phyloP scores from a whole-genome alignment of 2,113 vertebrate species.

The Egretta garzetta region DNA sequence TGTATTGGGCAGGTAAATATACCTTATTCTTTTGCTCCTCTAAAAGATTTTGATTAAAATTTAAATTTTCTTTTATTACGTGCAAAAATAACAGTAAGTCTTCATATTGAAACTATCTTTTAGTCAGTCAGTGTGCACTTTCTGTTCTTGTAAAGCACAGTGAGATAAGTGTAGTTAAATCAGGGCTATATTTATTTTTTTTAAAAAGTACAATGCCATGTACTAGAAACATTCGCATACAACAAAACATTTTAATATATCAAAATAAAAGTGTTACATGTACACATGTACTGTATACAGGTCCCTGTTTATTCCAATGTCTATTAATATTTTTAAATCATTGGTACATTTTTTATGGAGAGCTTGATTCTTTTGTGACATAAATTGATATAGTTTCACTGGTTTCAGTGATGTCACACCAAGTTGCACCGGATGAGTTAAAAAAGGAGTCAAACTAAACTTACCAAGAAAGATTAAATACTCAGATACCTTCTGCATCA shows the following conservation, averaged over 20 bases:
- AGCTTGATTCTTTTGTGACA: not conserved
- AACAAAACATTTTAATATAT: not conserved
- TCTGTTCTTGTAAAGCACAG: not conserved
- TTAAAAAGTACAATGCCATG: not conserved
- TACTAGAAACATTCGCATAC: not conserved
- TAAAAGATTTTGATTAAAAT: not conserved
- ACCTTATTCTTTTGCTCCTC: not conserved
- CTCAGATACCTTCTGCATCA: not conserved
- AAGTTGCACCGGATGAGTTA: not conserved
- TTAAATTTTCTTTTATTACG: not conserved
- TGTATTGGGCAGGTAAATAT: not conserved
- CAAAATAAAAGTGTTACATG: not conserved
- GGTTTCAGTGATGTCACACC: not conserved
- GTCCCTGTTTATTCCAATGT: not conserved
- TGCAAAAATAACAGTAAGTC: not conserved
- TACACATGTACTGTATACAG: not conserved
- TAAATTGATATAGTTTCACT: not conserved
- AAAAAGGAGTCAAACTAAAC: not conserved
- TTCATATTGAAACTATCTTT: not conserved
- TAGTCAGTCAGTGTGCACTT: not conserved
- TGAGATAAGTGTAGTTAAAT: not conserved
- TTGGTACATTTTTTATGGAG: not conserved
- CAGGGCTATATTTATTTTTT: not conserved
- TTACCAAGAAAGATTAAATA: not conserved
- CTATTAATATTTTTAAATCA: not conserved